Percentiles rank a stretch among this genome's conserved stretches.
Evolutionary conservation across 1,140 invertebrate genomes (phyloP).

Genomic region (Dendrolimus kikuchii): DNA sequence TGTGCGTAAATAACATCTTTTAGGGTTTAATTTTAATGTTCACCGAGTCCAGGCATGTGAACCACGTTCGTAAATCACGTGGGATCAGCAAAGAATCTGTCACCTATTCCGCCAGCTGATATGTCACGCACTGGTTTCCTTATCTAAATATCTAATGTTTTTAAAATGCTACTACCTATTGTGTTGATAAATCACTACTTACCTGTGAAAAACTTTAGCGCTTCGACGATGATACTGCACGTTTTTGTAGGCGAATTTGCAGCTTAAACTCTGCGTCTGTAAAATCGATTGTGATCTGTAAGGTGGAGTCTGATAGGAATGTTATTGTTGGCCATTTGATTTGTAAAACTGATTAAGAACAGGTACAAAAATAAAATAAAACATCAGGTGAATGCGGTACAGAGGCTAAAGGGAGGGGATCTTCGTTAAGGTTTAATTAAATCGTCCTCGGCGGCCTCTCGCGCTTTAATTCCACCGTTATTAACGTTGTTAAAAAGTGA

Average conservation of each 20-base stretch:
- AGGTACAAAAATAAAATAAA: slow-evolving; percentile 55
- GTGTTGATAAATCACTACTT: background rate
- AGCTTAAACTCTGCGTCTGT: slow-evolving; percentile 1
- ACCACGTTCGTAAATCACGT: slow-evolving; percentile 39
- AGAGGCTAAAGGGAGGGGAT: slow-evolving; percentile 28
- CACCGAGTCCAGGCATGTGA: too few relatives aligned
- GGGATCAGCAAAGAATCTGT: slow-evolving; percentile 47
- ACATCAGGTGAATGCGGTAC: slow-evolving; percentile 47
- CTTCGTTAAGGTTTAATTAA: slow-evolving; percentile 71
- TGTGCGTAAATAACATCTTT: slow-evolving; percentile 12
- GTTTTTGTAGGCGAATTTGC: background rate
- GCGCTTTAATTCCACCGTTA: slow-evolving; percentile 71
- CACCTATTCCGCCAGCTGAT: slow-evolving; percentile 23
- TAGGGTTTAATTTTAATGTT: too few relatives aligned
- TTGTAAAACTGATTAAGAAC: slow-evolving; percentile 15
- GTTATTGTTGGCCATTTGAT: too few relatives aligned
- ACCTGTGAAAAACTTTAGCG: too few relatives aligned
- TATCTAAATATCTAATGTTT: background rate
- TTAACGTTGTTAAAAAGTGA: slow-evolving; percentile 70
- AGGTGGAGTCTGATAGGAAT: too few relatives aligned
- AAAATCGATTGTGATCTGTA: background rate
- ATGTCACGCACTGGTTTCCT: slow-evolving; percentile 8
- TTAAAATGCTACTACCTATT: background rate
- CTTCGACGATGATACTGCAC: background rate
- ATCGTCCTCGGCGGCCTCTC: slow-evolving; percentile 67